Evolutionary conservation across 2,888 invertebrate species (phyloP).

Genomic region (Pollenia labialis): DNA sequence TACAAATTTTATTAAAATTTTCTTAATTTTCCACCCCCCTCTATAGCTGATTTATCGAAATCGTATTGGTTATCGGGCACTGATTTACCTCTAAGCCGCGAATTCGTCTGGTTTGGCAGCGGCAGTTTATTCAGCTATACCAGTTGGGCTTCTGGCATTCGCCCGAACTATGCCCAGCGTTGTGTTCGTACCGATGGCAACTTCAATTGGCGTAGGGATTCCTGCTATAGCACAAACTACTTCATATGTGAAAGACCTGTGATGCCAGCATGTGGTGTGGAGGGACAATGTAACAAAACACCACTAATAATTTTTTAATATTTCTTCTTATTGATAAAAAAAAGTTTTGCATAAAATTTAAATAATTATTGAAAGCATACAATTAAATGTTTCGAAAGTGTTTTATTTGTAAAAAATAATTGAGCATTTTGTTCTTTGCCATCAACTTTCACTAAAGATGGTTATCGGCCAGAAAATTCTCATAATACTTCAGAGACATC

Average conservation of each 20-base stretch:
- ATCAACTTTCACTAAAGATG: too few species aligned
- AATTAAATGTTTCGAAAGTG: too few species aligned
- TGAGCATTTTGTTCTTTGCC: too few species aligned
- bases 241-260: slow-evolving; percentile 54
- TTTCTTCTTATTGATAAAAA: neutral
- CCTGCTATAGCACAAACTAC: slow-evolving; percentile 10
- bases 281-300: neutral
- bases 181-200: slow-evolving; percentile 37
- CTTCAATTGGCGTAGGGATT: slow-evolving; percentile 39
- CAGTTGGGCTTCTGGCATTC: slow-evolving; percentile 12
- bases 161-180: slow-evolving; percentile 6
- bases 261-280: neutral
- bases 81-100: slow-evolving; percentile 14
- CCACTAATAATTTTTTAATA: slow-evolving; percentile 12
- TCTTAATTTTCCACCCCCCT: neutral
- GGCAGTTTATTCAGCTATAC: slow-evolving; percentile 35
- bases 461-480: too few species aligned
- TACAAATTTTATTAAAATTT: too few species aligned
- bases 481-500: too few species aligned
- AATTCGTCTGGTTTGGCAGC: slow-evolving; percentile 52
- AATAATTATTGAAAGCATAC: too few species aligned
- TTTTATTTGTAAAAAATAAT: too few species aligned
- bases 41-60: neutral
- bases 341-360: neutral
- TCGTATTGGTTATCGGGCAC: slow-evolving; percentile 60